Evolutionary conservation across 2,888 invertebrate species (phyloP).

Genomic region (Nymphalis polychloros): DNA sequence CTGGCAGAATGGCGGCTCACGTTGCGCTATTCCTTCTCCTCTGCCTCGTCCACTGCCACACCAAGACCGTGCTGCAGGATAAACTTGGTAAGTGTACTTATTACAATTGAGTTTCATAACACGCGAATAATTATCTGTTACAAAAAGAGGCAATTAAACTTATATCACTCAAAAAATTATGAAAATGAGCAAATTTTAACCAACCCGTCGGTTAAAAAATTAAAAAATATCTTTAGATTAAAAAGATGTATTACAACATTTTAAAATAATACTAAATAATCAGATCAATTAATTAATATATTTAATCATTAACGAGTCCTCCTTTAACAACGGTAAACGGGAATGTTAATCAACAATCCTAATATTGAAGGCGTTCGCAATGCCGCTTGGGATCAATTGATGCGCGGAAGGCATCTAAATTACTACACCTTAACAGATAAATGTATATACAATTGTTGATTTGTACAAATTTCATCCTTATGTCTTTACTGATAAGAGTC

Average conservation of each 20-base stretch:
- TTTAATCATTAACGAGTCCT: slow-evolving; percentile 17
- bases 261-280: neutral
- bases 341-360: slow-evolving; percentile 35
- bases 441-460: slow-evolving; percentile 9
- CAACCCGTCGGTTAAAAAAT: too few species aligned
- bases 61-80: slow-evolving; percentile 73
- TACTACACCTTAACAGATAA: slow-evolving; percentile 22
- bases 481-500: neutral
- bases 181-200: neutral
- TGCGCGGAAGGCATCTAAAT: slow-evolving; percentile 27
- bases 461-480: slow-evolving; percentile 9
- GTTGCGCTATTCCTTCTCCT: slow-evolving; percentile 68
- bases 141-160: too few species aligned
- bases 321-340: slow-evolving; percentile 21
- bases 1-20: slow-evolving; percentile 60
- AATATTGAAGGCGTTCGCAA: slow-evolving; percentile 33
- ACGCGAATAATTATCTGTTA: neutral
- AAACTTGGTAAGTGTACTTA: slow-evolving; percentile 64
- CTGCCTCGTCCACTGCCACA: slow-evolving; percentile 73
- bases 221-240: too few species aligned
- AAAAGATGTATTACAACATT: neutral
- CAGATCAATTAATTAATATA: slow-evolving; percentile 10
- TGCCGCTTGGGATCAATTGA: slow-evolving; percentile 25
- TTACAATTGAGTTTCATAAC: neutral
- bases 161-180: neutral